Evolutionary conservation across 2,888 invertebrate genomes (phyloP).

Genomic region (Latrodectus elegans): DNA sequence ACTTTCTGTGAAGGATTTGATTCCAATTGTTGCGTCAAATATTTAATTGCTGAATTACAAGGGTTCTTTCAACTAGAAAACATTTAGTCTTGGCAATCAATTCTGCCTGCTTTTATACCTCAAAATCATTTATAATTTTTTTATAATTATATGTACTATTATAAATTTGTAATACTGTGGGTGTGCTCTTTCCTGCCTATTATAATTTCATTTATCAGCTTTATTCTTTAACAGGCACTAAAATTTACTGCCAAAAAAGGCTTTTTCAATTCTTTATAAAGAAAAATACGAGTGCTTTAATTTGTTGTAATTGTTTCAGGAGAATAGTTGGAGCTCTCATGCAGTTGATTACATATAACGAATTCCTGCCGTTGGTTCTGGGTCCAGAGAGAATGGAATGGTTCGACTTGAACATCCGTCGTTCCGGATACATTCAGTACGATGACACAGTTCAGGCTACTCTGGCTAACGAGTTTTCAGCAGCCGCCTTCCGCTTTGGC

Average conservation of each 20-base stretch:
- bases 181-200: background rate
- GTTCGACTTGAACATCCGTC: slow-evolving; percentile 49
- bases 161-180: background rate
- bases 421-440: slow-evolving; percentile 83
- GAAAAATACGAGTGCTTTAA: background rate
- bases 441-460: slow-evolving; percentile 82
- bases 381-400: slow-evolving; percentile 74
- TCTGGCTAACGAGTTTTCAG: slow-evolving; percentile 88
- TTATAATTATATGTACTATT: background rate
- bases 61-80: no score
- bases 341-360: slow-evolving; percentile 74
- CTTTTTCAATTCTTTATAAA: background rate
- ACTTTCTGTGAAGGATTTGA: no score
- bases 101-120: no score
- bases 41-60: no score
- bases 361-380: slow-evolving; percentile 85
- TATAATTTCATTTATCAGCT: background rate
- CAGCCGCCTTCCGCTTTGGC: slow-evolving; percentile 82
- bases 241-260: background rate
- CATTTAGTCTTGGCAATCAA: no score
- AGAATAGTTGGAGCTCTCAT: slow-evolving; percentile 77
- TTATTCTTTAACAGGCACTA: background rate
- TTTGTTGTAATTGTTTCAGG: slow-evolving; percentile 70
- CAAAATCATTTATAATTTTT: background rate
- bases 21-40: no score